Percentiles rank a stretch among this genome's conserved stretches.
These are phyloP conservation scores for Sesia apiformis DNA, from an alignment of 2,888 invertebrate species.

Conservation along the genomic window DNA sequence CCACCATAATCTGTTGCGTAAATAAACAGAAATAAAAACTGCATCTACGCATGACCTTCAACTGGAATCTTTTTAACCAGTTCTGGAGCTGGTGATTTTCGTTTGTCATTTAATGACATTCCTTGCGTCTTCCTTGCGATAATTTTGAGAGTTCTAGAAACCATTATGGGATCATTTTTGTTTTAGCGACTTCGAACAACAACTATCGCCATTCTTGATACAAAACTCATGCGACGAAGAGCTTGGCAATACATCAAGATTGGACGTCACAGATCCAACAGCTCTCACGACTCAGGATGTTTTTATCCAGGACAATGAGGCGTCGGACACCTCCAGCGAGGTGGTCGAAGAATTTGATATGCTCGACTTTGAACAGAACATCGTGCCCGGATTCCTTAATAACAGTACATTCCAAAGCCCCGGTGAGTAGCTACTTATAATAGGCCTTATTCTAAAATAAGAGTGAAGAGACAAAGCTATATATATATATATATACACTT, in stretches of 20 bases:
- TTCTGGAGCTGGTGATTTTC: too few relatives aligned
- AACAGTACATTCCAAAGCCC: constrained; percentile 59
- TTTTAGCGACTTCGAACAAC: constrained; percentile 71
- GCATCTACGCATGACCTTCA: too few relatives aligned
- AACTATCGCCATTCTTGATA: constrained; percentile 72
- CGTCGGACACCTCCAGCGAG: constrained; percentile 35
- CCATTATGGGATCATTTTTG: background rate
- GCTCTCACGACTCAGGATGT: constrained; percentile 43
- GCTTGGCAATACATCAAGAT: constrained; percentile 19
- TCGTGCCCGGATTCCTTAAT: constrained; percentile 62
- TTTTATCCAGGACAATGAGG: constrained; percentile 45
- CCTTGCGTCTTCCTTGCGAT: too few relatives aligned
- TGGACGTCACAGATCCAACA: constrained; percentile 43
- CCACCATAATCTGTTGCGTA: too few relatives aligned
- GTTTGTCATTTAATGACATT: too few relatives aligned
- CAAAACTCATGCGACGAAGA: constrained; percentile 62
- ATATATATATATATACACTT: too few relatives aligned
- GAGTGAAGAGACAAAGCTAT: too few relatives aligned
- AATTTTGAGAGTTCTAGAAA: too few relatives aligned
- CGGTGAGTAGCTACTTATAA: constrained; percentile 19
- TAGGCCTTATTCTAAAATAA: too few relatives aligned
- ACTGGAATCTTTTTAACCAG: too few relatives aligned
- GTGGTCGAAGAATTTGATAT: constrained; percentile 47
- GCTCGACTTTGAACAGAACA: constrained; percentile 56
- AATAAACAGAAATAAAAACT: too few relatives aligned